Conservation (phyloP, 2,797 vertebrate species). For the Mallotus villosus region DNA sequence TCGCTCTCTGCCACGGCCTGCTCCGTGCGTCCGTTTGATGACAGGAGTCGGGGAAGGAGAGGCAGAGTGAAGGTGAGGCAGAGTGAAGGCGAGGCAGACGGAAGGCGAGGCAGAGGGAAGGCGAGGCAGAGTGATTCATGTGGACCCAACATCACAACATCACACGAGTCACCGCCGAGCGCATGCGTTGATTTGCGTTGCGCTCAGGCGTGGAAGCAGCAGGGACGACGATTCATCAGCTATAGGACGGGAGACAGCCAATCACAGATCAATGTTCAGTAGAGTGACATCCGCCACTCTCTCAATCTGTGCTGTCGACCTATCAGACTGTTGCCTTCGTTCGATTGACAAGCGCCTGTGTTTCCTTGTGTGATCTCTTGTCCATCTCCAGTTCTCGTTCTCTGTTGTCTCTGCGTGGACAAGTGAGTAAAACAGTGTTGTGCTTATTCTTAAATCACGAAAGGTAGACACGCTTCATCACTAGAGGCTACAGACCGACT, state of each 20-base stretch:
- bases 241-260: no score
- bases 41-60: slow-evolving; percentile 54
- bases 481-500: not conserved
- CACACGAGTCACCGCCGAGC: slow-evolving; percentile 44
- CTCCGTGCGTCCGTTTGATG: slow-evolving; percentile 61
- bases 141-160: slow-evolving; percentile 29
- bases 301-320: not conserved
- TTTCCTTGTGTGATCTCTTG: no score
- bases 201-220: not conserved
- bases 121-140: slow-evolving; percentile 58
- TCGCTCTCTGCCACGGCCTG: slow-evolving; percentile 42
- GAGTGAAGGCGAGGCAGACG: slow-evolving; percentile 53
- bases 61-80: slow-evolving; percentile 51
- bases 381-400: not conserved
- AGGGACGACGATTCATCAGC: not conserved
- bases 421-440: not conserved
- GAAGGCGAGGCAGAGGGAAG: slow-evolving; percentile 51
- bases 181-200: not conserved
- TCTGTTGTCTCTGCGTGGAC: not conserved
- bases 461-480: not conserved
- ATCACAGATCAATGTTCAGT: no score
- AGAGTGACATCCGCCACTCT: no score
- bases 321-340: not conserved
- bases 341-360: not conserved
- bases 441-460: no score